Evolutionary conservation across 1,140 invertebrate species (phyloP).

Genomic region (Asbolus verrucosus): DNA sequence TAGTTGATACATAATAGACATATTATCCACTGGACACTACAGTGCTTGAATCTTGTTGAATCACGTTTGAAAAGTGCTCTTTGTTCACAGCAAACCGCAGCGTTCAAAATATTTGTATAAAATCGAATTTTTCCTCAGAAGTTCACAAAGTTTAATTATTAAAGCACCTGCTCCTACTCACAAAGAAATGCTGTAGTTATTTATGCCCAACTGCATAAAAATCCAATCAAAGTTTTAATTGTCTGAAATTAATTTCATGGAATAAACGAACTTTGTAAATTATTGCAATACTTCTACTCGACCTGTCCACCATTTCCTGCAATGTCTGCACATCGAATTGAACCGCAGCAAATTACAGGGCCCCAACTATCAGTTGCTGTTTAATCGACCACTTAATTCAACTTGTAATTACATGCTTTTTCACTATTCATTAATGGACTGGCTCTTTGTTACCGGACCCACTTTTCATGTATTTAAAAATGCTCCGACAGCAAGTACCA

Average conservation of each 20-base stretch:
- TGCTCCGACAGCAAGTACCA: too few species aligned
- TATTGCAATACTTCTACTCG: constrained; percentile 15
- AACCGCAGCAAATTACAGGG: constrained; percentile 8
- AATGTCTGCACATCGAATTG: not conserved
- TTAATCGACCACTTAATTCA: constrained; percentile 45
- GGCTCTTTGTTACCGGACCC: not conserved
- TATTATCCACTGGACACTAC: not conserved
- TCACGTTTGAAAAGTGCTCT: too few species aligned
- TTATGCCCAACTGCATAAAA: constrained; percentile 8
- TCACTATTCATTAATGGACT: constrained; percentile 37
- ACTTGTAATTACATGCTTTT: constrained; percentile 43
- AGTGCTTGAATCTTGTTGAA: too few species aligned
- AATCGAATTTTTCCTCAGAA: not conserved
- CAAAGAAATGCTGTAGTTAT: constrained; percentile 2
- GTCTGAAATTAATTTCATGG: constrained; percentile 20
- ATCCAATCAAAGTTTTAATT: constrained; percentile 11
- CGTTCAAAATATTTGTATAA: too few species aligned
- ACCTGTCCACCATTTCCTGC: constrained; percentile 8
- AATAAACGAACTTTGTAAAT: constrained; percentile 19
- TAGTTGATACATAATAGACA: not conserved
- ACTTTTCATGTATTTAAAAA: too few species aligned
- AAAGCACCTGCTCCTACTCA: not conserved
- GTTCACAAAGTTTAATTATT: not conserved
- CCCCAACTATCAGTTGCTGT: constrained; percentile 35
- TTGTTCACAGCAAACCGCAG: too few species aligned